These are phyloP conservation scores for Dryobotodes eremita DNA, from an alignment of 2,888 invertebrate species.

Conservation along the genomic window DNA sequence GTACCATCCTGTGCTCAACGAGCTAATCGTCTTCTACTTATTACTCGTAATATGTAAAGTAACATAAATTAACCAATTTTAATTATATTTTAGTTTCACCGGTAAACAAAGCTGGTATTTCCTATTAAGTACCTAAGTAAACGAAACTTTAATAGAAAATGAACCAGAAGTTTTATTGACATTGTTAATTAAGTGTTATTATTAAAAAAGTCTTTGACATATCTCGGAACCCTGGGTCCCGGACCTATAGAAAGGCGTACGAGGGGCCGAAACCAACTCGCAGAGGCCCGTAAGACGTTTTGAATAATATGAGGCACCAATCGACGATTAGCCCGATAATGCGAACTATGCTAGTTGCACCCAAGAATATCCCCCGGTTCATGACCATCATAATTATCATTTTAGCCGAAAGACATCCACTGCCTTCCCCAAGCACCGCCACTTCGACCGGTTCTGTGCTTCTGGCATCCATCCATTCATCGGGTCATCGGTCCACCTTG, in stretches of 20 bases:
- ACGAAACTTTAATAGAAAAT: constrained; percentile 12
- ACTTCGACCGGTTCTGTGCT: no score
- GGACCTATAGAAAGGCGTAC: background rate
- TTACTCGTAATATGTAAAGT: no score
- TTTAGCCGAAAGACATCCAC: no score
- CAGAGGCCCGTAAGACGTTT: background rate
- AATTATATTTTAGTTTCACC: constrained; percentile 7
- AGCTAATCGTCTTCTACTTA: background rate
- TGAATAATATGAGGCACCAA: background rate
- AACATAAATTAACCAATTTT: background rate
- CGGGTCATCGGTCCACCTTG: no score
- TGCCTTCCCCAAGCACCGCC: no score
- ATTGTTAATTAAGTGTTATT: background rate
- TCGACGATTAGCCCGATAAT: no score
- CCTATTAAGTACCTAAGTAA: background rate
- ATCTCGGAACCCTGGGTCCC: background rate
- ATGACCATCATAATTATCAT: no score
- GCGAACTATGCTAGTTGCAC: no score
- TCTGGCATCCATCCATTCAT: no score
- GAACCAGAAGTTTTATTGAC: constrained; percentile 22
- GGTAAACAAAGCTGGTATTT: background rate
- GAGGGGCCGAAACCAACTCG: background rate
- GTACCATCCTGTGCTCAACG: background rate
- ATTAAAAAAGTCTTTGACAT: background rate
- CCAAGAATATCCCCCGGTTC: no score